These are phyloP conservation scores for Ichneumoninae sp. DNA, from an alignment of 2,888 invertebrate genomes.

Conservation along the genomic window DNA sequence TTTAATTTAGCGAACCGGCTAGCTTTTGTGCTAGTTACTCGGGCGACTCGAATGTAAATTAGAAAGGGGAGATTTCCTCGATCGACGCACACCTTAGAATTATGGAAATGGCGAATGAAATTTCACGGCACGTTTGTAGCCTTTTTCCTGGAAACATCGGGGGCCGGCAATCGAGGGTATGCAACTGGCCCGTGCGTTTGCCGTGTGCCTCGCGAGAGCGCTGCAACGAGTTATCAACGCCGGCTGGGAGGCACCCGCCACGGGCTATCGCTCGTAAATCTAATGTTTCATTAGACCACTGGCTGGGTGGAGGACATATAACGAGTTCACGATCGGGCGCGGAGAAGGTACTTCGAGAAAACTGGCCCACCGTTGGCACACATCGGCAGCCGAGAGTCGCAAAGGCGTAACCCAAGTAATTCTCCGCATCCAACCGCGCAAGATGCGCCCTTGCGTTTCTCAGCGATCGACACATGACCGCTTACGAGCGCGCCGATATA, in stretches of 20 bases:
- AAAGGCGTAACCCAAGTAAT: neutral
- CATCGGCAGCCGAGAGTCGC: neutral
- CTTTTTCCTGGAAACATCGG: constrained; percentile 46
- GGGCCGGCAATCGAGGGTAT: constrained; percentile 33
- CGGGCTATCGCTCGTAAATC: constrained; percentile 68
- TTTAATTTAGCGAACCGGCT: neutral
- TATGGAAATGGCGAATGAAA: constrained; percentile 54
- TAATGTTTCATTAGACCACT: constrained; percentile 69
- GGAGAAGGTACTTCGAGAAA: neutral
- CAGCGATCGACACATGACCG: neutral
- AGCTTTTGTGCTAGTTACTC: neutral
- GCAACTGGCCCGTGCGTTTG: constrained; percentile 23
- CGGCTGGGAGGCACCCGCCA: constrained; percentile 50
- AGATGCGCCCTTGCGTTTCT: neutral
- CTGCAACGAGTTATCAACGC: constrained; percentile 58
- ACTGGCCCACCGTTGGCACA: constrained; percentile 21
- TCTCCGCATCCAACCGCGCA: neutral
- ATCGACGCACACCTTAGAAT: constrained; percentile 48
- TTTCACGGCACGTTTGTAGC: constrained; percentile 34
- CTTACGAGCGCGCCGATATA: constrained; percentile 4
- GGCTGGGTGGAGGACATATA: constrained; percentile 18
- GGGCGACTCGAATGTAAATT: constrained; percentile 23
- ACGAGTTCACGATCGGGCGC: constrained; percentile 11
- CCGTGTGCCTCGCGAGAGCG: constrained; percentile 26
- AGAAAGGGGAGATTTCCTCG: constrained; percentile 51